A percentile compares a stretch with the other conserved stretches of the same genome.
Evolutionary conservation across 2,888 invertebrate genomes (phyloP).

Genomic region (Autographa gamma): DNA sequence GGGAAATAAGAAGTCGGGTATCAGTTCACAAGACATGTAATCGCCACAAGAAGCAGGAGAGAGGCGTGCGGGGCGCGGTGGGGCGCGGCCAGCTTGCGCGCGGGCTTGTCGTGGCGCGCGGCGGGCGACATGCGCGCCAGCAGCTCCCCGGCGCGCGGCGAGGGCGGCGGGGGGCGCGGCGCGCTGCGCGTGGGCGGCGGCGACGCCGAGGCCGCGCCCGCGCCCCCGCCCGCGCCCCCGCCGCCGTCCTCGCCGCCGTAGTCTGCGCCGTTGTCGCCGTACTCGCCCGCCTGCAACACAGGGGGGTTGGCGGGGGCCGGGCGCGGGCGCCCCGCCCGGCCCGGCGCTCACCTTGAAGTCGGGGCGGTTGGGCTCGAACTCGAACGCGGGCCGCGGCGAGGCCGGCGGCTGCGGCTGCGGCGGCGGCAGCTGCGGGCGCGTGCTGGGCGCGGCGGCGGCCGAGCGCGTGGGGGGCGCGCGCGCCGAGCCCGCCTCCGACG

Average conservation of each 20-base stretch:
- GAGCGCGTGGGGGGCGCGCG: constrained; percentile 12
- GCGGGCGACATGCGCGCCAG: constrained; percentile 14
- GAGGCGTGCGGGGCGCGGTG: constrained; percentile 2
- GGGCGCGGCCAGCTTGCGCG: not conserved
- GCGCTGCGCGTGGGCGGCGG: constrained; percentile 15
- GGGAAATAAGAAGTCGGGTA: not conserved
- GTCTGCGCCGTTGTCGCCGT: constrained; percentile 79
- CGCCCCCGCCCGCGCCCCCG: constrained; percentile 60
- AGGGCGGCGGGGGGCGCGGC: constrained; percentile 27
- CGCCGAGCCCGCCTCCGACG: constrained; percentile 12
- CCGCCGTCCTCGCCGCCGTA: constrained; percentile 66
- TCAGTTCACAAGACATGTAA: constrained; percentile 17
- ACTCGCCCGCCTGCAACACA: constrained; percentile 79
- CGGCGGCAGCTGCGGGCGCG: not conserved
- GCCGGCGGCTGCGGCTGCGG: constrained; percentile 11
- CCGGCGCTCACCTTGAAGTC: constrained; percentile 73
- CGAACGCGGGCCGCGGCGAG: constrained; percentile 49
- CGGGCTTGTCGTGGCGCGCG: not conserved
- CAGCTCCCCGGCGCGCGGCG: constrained; percentile 21
- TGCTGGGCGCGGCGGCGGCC: constrained; percentile 5
- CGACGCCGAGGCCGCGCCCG: constrained; percentile 21
- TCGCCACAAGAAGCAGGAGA: not conserved
- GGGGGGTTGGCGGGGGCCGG: constrained; percentile 50
- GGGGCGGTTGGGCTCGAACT: constrained; percentile 79
- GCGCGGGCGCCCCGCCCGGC: constrained; percentile 34